phyloP scores from a whole-genome alignment of 2,888 invertebrate genomes.

The Myathropa florea region DNA sequence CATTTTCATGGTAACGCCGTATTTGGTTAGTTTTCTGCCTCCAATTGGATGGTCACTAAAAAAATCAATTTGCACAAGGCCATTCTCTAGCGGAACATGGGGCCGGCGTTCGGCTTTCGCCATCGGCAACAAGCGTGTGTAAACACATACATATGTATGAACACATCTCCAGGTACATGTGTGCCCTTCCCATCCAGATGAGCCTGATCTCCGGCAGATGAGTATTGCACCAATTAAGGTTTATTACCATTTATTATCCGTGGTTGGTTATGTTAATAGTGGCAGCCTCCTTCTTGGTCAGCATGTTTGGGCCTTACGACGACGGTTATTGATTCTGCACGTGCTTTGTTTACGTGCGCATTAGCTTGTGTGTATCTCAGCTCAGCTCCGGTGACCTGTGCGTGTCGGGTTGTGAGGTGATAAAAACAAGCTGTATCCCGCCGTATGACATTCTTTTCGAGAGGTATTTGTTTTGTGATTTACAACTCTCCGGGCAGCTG shows the following conservation, averaged over 20 bases:
- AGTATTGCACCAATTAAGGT: slow-evolving; percentile 62
- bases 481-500: slow-evolving; percentile 56
- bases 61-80: background rate
- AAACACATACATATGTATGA: background rate
- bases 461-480: slow-evolving; percentile 50
- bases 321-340: background rate
- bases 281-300: background rate
- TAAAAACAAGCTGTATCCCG: slow-evolving; percentile 1
- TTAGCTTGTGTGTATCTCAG: slow-evolving; percentile 34
- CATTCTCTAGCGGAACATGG: too few relatives aligned
- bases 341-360: slow-evolving; percentile 37
- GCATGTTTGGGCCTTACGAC: background rate
- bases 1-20: background rate
- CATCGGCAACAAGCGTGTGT: background rate
- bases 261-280: slow-evolving; percentile 8
- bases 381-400: background rate
- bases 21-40: background rate
- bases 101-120: background rate
- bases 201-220: slow-evolving; percentile 1
- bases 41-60: background rate
- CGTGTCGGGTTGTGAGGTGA: slow-evolving; percentile 26
- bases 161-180: background rate
- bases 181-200: background rate
- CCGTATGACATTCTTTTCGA: slow-evolving; percentile 26
- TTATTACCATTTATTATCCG: slow-evolving; percentile 48